These are phyloP conservation scores for Anas platyrhynchos DNA, from an alignment of 2,113 vertebrate species.

Conservation along the genomic window DNA sequence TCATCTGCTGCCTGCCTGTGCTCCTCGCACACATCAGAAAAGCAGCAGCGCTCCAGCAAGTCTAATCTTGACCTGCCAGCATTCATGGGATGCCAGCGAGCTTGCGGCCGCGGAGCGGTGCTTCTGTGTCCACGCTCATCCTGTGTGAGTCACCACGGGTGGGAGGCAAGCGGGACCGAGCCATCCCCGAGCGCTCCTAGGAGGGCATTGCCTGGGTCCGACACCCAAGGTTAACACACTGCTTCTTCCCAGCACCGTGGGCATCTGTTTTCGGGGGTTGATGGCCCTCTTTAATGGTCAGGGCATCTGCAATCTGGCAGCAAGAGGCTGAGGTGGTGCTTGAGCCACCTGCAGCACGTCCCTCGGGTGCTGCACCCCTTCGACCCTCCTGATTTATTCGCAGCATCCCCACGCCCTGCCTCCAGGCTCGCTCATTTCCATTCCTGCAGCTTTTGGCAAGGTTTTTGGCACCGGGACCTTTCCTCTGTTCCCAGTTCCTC, in stretches of 20 bases:
- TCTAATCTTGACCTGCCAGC: background rate
- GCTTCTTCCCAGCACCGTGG: background rate
- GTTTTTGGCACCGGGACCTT: background rate
- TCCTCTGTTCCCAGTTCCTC: background rate
- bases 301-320: background rate
- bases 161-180: background rate
- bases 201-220: background rate
- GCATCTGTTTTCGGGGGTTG: background rate
- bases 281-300: background rate
- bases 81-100: background rate
- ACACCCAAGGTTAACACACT: background rate
- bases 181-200: background rate
- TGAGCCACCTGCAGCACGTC: background rate
- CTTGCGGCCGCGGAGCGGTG: accelerated
- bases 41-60: background rate
- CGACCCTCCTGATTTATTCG: background rate
- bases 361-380: background rate
- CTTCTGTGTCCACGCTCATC: background rate
- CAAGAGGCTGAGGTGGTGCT: background rate
- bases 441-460: background rate
- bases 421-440: background rate
- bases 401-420: background rate
- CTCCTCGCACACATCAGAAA: background rate
- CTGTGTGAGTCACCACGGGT: background rate
- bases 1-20: background rate